phyloP scores from a whole-genome alignment of 2,113 vertebrate species.

The Phalacrocorax brasilianus region DNA sequence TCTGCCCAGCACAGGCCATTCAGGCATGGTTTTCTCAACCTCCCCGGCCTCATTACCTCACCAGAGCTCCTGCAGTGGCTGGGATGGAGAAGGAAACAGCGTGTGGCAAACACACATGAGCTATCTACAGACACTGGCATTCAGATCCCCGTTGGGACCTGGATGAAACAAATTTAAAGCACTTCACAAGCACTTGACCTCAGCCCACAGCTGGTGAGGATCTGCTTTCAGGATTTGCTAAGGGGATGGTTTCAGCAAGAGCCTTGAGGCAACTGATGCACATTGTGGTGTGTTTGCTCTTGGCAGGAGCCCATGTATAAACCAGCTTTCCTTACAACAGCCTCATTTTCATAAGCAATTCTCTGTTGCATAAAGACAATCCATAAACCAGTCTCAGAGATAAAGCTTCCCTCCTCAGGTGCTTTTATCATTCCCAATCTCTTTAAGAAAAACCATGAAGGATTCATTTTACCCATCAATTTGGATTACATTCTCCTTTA shows the following conservation, averaged over 20 bases:
- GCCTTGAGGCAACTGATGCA: not conserved
- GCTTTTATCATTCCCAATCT: not conserved
- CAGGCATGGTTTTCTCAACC: not conserved
- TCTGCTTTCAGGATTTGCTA: not conserved
- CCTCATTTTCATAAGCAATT: not conserved
- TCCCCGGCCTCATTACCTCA: not conserved
- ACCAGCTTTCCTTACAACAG: not conserved
- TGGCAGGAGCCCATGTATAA: accelerated
- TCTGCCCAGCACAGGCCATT: not conserved
- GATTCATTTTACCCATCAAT: not conserved
- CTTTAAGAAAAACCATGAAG: not conserved
- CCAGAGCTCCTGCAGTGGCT: not conserved
- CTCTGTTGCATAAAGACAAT: not conserved
- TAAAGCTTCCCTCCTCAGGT: not conserved
- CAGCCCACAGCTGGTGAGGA: not conserved
- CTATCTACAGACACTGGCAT: not conserved
- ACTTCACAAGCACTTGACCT: not conserved
- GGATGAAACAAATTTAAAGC: not conserved
- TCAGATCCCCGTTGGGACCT: not conserved
- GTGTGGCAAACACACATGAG: not conserved
- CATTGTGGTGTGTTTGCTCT: not conserved
- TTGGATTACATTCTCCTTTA: constrained; percentile 18
- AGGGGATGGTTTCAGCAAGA: not conserved
- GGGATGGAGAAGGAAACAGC: not conserved
- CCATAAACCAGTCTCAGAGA: not conserved